phyloP scores from a whole-genome alignment of 2,888 invertebrate genomes.

The Synergus japonicus region DNA sequence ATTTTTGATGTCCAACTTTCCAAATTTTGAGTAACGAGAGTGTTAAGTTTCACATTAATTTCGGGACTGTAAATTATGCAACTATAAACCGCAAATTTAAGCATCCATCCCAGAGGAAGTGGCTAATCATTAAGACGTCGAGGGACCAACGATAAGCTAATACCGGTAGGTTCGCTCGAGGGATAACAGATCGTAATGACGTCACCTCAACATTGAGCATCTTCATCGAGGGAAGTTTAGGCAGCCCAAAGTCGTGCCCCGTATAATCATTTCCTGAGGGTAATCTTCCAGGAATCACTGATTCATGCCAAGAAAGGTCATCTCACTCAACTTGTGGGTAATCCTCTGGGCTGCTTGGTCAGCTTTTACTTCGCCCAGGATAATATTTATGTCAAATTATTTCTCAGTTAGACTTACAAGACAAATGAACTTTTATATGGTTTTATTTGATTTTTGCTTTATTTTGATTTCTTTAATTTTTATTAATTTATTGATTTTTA shows the following conservation, averaged over 20 bases:
- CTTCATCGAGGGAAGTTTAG: slow-evolving; percentile 17
- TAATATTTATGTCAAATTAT: neutral
- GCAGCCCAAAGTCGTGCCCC: slow-evolving; percentile 5
- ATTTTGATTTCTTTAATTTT: no score
- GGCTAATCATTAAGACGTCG: slow-evolving; percentile 19
- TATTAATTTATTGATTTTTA: no score
- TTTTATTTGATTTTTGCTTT: no score
- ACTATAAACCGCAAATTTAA: neutral
- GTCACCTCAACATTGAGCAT: slow-evolving; percentile 6
- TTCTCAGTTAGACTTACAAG: neutral
- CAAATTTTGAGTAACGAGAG: neutral
- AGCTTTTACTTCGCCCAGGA: neutral
- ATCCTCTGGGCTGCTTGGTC: neutral
- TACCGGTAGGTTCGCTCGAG: slow-evolving; percentile 21
- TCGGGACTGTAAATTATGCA: neutral
- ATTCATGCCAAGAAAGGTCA: slow-evolving; percentile 3
- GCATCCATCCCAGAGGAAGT: neutral
- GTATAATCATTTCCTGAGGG: slow-evolving; percentile 3
- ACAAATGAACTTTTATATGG: no score
- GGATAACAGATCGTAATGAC: slow-evolving; percentile 31
- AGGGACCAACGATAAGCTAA: slow-evolving; percentile 33
- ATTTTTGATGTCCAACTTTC: no score
- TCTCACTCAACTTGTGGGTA: neutral
- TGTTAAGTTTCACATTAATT: neutral
- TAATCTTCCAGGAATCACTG: neutral